A percentile compares a stretch with the other conserved stretches of the same genome.
Evolutionary conservation across 2,888 invertebrate species (phyloP).

Genomic region (Danaus chrysippus): DNA sequence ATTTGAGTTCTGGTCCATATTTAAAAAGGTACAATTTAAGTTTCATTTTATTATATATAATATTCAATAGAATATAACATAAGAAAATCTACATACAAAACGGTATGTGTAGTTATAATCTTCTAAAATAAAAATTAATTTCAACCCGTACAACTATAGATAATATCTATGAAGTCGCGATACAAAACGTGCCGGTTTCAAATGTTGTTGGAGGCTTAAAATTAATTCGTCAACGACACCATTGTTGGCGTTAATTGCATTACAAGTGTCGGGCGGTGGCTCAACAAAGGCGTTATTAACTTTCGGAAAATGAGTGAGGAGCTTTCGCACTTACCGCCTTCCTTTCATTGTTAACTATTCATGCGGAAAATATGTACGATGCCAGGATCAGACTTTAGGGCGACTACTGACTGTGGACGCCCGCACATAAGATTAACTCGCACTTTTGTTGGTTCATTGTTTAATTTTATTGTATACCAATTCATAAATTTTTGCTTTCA

Average conservation of each 20-base stretch:
- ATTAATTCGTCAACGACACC: conserved; percentile 71
- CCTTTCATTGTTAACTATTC: conserved; percentile 56
- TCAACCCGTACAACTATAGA: background rate
- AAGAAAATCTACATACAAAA: background rate
- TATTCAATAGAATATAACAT: too few species aligned
- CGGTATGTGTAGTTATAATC: background rate
- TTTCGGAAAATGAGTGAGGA: conserved; percentile 65
- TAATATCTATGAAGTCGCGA: background rate
- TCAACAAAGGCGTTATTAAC: conserved; percentile 74
- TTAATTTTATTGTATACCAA: conserved; percentile 30
- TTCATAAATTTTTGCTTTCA: conserved; percentile 19
- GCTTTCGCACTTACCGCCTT: conserved; percentile 54
- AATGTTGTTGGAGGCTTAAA: conserved; percentile 50
- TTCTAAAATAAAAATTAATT: background rate
- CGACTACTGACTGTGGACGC: conserved; percentile 55
- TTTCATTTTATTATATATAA: too few species aligned
- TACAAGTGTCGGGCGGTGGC: conserved; percentile 69
- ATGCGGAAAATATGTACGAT: conserved; percentile 71
- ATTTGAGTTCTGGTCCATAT: too few species aligned
- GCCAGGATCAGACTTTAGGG: conserved; percentile 65
- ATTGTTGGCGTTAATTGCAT: conserved; percentile 77
- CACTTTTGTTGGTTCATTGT: conserved; percentile 65
- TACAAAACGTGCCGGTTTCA: conserved; percentile 26
- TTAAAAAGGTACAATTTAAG: too few species aligned
- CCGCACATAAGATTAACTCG: conserved; percentile 62